Conservation (phyloP, 2,113 vertebrate species). For the Eublepharis macularius region DNA sequence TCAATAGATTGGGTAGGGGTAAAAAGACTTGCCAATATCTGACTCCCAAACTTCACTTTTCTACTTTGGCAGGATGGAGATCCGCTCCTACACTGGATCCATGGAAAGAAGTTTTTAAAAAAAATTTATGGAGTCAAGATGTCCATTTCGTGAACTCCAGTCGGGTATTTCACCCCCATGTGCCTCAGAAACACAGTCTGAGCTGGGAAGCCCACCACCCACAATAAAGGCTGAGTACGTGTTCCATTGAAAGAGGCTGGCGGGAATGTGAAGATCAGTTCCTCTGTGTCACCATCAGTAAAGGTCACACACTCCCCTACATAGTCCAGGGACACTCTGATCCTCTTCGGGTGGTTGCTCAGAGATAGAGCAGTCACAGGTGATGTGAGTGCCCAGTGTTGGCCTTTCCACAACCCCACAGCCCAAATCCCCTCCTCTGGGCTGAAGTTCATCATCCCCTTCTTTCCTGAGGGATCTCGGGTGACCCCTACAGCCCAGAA, state of each 20-base stretch:
- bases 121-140: not conserved
- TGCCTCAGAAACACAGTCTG: constrained; percentile 43
- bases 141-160: constrained; percentile 1
- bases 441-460: constrained; percentile 74
- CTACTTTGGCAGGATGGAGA: not conserved
- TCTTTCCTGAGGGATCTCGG: constrained; percentile 74
- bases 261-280: constrained; percentile 80
- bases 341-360: constrained; percentile 67
- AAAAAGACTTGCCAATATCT: not conserved
- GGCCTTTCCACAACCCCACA: constrained; percentile 70
- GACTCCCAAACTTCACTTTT: not conserved
- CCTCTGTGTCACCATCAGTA: constrained; percentile 69
- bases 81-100: not conserved
- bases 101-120: not conserved
- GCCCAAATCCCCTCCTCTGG: constrained; percentile 80
- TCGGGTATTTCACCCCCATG: not conserved
- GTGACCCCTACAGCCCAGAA: constrained; percentile 79
- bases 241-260: constrained; percentile 76
- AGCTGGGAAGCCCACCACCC: constrained; percentile 63
- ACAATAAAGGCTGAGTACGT: constrained; percentile 73
- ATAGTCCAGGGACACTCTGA: constrained; percentile 82
- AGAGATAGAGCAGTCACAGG: constrained; percentile 65
- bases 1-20: not conserved
- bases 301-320: constrained; percentile 82
- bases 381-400: constrained; percentile 70